Evolutionary conservation across 2,797 vertebrate genomes (phyloP).

Genomic region (Eulemur mongoz): DNA sequence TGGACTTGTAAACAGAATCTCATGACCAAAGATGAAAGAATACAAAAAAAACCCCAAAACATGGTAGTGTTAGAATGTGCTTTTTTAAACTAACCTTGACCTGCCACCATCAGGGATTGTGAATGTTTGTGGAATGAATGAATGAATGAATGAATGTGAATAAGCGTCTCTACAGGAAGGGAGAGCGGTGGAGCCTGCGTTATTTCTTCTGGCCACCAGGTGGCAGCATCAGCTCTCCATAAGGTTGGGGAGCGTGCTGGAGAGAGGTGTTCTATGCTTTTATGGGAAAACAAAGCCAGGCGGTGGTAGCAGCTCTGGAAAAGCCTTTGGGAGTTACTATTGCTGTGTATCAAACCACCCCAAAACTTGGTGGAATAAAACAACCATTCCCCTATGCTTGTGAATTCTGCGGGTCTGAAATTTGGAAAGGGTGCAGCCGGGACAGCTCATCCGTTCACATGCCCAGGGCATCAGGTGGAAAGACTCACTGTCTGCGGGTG

Average conservation of each 20-base stretch:
- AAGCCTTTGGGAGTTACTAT: not conserved
- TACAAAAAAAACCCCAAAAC: not conserved
- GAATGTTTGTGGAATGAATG: not conserved
- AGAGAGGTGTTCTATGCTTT: not conserved
- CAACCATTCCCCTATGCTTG: not conserved
- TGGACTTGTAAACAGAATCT: not conserved
- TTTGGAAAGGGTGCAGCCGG: not conserved
- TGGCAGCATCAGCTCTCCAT: constrained; percentile 6
- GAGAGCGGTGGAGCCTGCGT: not conserved
- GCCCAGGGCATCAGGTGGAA: not conserved
- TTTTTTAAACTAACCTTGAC: not conserved
- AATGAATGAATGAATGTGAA: not conserved
- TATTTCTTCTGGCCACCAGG: constrained; percentile 3
- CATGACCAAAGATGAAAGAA: not conserved
- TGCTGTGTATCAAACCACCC: not conserved
- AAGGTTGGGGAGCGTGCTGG: fast-evolving
- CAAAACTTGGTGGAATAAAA: not conserved
- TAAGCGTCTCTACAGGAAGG: not conserved
- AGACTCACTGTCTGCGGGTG: not conserved
- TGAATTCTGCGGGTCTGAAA: not conserved
- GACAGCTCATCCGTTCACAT: not conserved
- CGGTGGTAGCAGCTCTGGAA: not conserved
- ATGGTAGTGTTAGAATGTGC: not conserved
- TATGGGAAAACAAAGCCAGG: not conserved
- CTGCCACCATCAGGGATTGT: not conserved